Evolutionary conservation across 2,113 vertebrate genomes (phyloP).

Genomic region (Strix aluco): DNA sequence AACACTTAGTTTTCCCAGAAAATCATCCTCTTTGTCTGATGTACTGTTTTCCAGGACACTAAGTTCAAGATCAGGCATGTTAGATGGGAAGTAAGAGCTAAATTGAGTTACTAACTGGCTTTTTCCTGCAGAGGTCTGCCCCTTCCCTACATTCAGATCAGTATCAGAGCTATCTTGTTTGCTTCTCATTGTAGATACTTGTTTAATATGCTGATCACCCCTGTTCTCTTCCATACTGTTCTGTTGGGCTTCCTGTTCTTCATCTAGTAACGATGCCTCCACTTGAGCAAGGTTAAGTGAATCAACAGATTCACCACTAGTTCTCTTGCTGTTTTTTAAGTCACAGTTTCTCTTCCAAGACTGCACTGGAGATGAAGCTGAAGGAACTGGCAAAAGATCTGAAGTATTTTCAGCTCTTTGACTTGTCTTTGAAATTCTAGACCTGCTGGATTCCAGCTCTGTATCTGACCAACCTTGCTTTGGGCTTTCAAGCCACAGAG

Average conservation of each 20-base stretch:
- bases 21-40: conserved; percentile 52
- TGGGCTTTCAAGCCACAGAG: conserved; percentile 19
- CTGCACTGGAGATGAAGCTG: conserved; percentile 75
- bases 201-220: neutral
- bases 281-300: neutral
- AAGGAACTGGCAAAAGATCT: conserved; percentile 71
- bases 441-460: conserved; percentile 37
- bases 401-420: conserved; percentile 44
- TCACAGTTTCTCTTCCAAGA: conserved; percentile 63
- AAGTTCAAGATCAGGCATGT: conserved; percentile 60
- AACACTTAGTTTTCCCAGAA: conserved; percentile 72
- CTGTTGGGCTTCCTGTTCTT: neutral
- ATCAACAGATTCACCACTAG: conserved; percentile 62
- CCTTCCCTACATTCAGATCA: neutral
- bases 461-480: conserved; percentile 37
- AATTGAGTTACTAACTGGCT: conserved; percentile 53
- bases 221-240: neutral
- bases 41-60: conserved; percentile 42
- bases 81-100: conserved; percentile 66
- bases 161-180: neutral
- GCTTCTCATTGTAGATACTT: neutral
- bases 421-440: conserved; percentile 49
- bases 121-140: conserved; percentile 47
- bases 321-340: conserved; percentile 56
- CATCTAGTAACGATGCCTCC: neutral